phyloP scores from a whole-genome alignment of 2,113 vertebrate species.

The Emydocephalus ijimae region DNA sequence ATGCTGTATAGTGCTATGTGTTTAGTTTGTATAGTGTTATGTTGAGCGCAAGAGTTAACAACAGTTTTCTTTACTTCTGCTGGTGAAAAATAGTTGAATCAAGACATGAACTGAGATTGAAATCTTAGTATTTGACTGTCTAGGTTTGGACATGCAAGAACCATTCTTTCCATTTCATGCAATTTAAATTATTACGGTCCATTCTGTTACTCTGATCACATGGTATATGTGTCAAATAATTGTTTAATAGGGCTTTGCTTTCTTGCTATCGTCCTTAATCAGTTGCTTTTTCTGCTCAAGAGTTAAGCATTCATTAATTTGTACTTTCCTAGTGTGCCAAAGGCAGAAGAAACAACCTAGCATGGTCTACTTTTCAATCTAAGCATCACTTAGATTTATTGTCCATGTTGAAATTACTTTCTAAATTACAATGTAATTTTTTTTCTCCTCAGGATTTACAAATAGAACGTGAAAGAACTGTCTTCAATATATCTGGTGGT shows the following conservation, averaged over 20 bases:
- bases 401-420: neutral
- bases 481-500: constrained; percentile 87
- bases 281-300: neutral
- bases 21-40: neutral
- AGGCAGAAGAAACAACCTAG: neutral
- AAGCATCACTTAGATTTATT: neutral
- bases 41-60: neutral
- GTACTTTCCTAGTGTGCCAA: constrained; percentile 3
- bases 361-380: neutral
- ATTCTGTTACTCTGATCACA: neutral
- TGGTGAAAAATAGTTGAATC: neutral
- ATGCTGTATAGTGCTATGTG: neutral
- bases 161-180: neutral
- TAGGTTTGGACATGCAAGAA: neutral
- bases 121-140: neutral
- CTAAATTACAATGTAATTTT: neutral
- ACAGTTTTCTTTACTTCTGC: neutral
- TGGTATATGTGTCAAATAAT: neutral
- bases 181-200: neutral
- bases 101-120: neutral
- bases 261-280: neutral
- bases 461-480: constrained; percentile 84
- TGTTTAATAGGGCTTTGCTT: neutral
- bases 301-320: neutral
- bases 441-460: constrained; percentile 80